Evolutionary conservation across 2,797 vertebrate genomes (phyloP).

Genomic region (Gallinago stenura): DNA sequence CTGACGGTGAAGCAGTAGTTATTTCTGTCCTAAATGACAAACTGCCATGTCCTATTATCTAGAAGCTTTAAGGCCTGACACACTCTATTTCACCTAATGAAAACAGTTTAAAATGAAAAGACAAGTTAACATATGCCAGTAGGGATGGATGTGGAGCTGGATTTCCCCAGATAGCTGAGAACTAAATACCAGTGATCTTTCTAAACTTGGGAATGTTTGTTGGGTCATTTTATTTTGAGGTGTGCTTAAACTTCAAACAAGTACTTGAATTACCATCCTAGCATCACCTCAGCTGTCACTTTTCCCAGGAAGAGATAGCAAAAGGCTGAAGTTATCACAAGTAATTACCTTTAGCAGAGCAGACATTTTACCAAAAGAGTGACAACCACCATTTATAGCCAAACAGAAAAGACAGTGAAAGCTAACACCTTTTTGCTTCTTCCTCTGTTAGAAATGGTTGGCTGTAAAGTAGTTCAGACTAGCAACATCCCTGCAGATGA

Average conservation of each 20-base stretch:
- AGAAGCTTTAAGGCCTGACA: constrained; percentile 50
- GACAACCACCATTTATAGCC: neutral
- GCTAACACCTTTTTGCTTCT: neutral
- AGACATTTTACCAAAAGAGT: neutral
- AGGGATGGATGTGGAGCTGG: neutral
- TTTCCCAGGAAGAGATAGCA: neutral
- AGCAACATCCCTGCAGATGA: neutral
- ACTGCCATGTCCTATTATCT: constrained; percentile 62
- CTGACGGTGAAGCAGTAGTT: constrained; percentile 57
- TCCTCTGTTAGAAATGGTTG: neutral
- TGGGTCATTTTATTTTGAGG: neutral
- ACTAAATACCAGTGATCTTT: constrained; percentile 13
- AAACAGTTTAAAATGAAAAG: constrained; percentile 47
- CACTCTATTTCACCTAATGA: constrained; percentile 44
- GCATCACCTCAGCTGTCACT: neutral
- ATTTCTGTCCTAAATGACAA: constrained; percentile 69
- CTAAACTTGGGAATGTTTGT: neutral
- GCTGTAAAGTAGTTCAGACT: neutral
- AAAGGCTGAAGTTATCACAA: neutral
- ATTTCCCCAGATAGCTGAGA: neutral
- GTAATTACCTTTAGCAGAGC: neutral
- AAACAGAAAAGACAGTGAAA: neutral
- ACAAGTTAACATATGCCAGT: constrained; percentile 36
- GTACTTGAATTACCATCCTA: neutral
- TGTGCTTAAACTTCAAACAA: neutral